Base-by-base conservation (phyloP, 2,888 invertebrate species). In the Strigamia transsilvanica region DNA sequence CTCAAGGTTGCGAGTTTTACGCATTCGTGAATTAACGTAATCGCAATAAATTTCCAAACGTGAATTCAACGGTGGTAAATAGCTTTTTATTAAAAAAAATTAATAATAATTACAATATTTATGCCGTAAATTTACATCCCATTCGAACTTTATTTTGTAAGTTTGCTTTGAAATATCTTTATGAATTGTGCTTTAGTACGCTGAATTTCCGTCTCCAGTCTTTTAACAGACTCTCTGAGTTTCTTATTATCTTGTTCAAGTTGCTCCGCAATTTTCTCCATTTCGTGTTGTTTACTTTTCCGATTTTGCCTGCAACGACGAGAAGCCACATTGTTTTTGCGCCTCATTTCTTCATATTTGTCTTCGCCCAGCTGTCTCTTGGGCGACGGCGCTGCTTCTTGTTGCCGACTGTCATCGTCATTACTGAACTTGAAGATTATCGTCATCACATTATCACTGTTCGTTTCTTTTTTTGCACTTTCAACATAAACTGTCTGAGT, bases 301-400 rank as follows among this genome's bases (percentile, higher is more conserved):
- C 82, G 34, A 27, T 18, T 38, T 42, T 42, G 32, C n/a, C 82
- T 27, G 18, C 77, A 82, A 15, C 82, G 73, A 18, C 78, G 38
- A 12, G 82, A 82, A 0, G 82, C 82, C 15, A 80, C 82, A 34
- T 82, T 82, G 23, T 82, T 82, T 23, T 82, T 82, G 2, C 42
- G 32, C 82, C 82, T 79, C 82, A 77, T 73, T 13, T 78, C 77
- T 12, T 34, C 27, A 10, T 82, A 34, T 15, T 82, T 77, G 21
- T 77, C 78, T 38, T 41, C 82, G 6, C 21, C 10, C 12, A 9
- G 1, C 18, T 18, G 23, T 7, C 13, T 18, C 56, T 80, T 80
- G 7, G 32, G n/a, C 15, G 61, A 18, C 4, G 41, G 9, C 15
- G 5, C 77, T 5, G 15, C 51, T 81, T 81, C 81, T n/a, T 27